phyloP scores from a whole-genome alignment of 1,140 invertebrate species.

The Drosophila equinoxialis region DNA sequence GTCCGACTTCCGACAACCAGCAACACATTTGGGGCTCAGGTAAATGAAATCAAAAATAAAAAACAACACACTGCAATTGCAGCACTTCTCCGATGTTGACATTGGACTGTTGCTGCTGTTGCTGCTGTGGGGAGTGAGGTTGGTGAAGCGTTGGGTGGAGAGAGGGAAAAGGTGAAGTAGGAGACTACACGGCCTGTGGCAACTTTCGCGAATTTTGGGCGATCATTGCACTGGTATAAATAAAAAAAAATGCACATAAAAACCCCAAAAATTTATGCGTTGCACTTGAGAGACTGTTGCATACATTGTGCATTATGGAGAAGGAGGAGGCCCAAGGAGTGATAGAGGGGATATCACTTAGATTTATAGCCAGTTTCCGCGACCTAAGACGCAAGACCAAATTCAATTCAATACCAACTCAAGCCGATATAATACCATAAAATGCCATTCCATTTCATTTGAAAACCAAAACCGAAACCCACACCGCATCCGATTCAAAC shows the following conservation, averaged over 20 bases:
- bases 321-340: not conserved
- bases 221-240: constrained; percentile 72
- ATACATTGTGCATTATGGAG: constrained; percentile 26
- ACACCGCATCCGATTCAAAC: constrained; percentile 5
- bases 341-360: constrained; percentile 5
- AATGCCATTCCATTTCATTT: not conserved
- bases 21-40: not conserved
- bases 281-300: constrained; percentile 71
- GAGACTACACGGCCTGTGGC: constrained; percentile 16
- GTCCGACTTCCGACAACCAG: constrained; percentile 43
- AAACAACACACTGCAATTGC: not conserved
- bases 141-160: not conserved
- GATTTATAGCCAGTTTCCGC: constrained; percentile 70
- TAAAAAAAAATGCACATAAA: constrained; percentile 10
- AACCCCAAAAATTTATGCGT: constrained; percentile 61
- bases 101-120: constrained; percentile 11
- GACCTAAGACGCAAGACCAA: constrained; percentile 36
- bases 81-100: constrained; percentile 31
- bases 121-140: not conserved
- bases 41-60: constrained; percentile 9
- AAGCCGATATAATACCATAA: not conserved
- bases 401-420: not conserved
- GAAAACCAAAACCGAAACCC: constrained; percentile 1
- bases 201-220: constrained; percentile 71
- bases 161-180: not conserved